These are phyloP conservation scores for Athripsodes cinereus DNA, from an alignment of 2,888 invertebrate species.

Conservation along the genomic window DNA sequence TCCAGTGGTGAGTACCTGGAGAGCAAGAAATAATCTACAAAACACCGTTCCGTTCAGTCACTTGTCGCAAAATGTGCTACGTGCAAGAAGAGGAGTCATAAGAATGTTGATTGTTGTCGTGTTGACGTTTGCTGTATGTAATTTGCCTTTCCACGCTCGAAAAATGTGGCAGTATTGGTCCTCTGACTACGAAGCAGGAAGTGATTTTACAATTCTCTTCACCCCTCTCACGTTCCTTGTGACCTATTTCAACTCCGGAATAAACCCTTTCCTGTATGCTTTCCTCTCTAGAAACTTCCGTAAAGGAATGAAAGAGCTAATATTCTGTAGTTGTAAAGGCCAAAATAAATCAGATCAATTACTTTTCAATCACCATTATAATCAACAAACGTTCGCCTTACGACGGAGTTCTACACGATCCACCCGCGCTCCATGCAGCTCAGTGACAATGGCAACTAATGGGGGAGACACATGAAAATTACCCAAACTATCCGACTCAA, in stretches of 20 bases:
- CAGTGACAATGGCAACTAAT: constrained; percentile 48
- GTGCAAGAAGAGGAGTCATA: constrained; percentile 80
- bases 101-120: constrained; percentile 86
- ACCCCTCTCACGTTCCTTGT: constrained; percentile 83
- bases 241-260: constrained; percentile 83
- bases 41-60: constrained; percentile 56
- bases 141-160: constrained; percentile 82
- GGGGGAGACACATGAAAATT: constrained; percentile 44
- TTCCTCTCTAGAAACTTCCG: constrained; percentile 77
- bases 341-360: constrained; percentile 36
- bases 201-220: constrained; percentile 68
- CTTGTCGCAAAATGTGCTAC: constrained; percentile 68
- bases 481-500: background rate
- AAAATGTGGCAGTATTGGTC: constrained; percentile 86
- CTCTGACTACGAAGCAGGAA: constrained; percentile 60
- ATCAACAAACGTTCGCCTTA: constrained; percentile 41
- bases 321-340: constrained; percentile 35
- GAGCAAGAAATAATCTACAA: constrained; percentile 43
- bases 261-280: constrained; percentile 87
- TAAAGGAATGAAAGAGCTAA: constrained; percentile 76
- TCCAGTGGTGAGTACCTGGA: constrained; percentile 30
- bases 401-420: constrained; percentile 48
- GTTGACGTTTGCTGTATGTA: constrained; percentile 81
- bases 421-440: constrained; percentile 51
- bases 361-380: constrained; percentile 48